Evolutionary conservation across 2,888 invertebrate genomes (phyloP).

Genomic region (Fragum whitleyi): DNA sequence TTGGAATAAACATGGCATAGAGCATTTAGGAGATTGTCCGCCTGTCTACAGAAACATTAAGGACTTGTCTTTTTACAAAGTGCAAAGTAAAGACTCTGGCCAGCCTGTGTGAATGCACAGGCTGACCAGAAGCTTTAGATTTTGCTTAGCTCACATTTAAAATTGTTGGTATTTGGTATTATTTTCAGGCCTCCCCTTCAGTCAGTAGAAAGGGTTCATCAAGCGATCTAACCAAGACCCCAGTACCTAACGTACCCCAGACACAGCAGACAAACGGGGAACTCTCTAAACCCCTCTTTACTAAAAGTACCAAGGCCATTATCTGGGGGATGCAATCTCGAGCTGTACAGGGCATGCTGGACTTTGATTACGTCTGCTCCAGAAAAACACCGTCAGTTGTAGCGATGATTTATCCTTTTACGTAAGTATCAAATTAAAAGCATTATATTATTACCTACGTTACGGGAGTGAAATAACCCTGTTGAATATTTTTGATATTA

Average conservation of each 20-base stretch:
- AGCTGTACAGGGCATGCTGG: constrained; percentile 98
- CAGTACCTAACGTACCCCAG: constrained; percentile 13
- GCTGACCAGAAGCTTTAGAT: too few species aligned
- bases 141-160: too few species aligned
- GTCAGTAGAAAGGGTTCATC: constrained; percentile 71
- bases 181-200: constrained; percentile 68
- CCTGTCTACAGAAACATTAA: too few species aligned
- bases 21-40: too few species aligned
- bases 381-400: constrained; percentile 94
- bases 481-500: too few species aligned
- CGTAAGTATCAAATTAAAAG: constrained; percentile 79
- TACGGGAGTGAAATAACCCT: too few species aligned
- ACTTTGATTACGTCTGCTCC: constrained; percentile 97
- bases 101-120: too few species aligned
- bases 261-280: constrained; percentile 26
- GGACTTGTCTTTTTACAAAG: too few species aligned
- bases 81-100: too few species aligned
- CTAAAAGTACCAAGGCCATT: constrained; percentile 94
- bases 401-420: constrained; percentile 99
- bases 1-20: too few species aligned
- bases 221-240: constrained; percentile 54
- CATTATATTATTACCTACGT: not conserved
- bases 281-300: constrained; percentile 89
- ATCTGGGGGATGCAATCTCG: constrained; percentile 99
- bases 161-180: too few species aligned